These are phyloP conservation scores for Platyrinchus mystaceus DNA, from an alignment of 2,797 vertebrate species.

Conservation along the genomic window DNA sequence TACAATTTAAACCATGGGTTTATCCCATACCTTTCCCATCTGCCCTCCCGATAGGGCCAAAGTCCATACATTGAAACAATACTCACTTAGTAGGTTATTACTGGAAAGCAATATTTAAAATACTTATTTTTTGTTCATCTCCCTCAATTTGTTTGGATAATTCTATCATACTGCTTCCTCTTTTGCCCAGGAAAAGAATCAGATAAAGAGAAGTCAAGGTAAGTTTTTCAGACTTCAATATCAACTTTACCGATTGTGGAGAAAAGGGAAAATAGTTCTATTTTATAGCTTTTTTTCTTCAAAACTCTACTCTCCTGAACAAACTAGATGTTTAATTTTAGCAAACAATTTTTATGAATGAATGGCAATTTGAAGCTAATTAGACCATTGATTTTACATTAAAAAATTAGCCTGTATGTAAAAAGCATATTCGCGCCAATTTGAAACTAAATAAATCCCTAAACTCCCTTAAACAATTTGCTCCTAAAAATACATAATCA, in stretches of 20 bases:
- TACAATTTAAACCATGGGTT: neutral
- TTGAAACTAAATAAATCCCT: constrained; percentile 23
- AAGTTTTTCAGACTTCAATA: neutral
- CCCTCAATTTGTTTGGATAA: neutral
- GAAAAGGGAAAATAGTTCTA: neutral
- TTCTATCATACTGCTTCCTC: fast-evolving
- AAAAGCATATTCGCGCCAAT: constrained; percentile 15
- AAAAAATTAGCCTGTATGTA: neutral
- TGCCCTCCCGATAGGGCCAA: neutral
- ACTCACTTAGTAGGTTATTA: neutral
- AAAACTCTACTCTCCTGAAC: neutral
- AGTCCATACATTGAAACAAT: neutral
- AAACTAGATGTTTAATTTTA: neutral
- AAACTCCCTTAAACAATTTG: constrained; percentile 48
- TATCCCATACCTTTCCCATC: neutral
- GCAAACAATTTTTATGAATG: constrained; percentile 13
- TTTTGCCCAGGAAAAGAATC: neutral
- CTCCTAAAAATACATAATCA: constrained; percentile 76
- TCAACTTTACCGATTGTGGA: neutral
- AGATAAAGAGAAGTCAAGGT: neutral
- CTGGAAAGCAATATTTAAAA: neutral
- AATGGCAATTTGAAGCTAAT: constrained; percentile 19
- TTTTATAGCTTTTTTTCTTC: neutral
- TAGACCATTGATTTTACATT: constrained; percentile 8
- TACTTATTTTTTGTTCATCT: neutral